A percentile compares a stretch with the other conserved stretches of the same genome.
phyloP scores from a whole-genome alignment of 2,888 invertebrate species.

The Brachypalpus laphriformis region DNA sequence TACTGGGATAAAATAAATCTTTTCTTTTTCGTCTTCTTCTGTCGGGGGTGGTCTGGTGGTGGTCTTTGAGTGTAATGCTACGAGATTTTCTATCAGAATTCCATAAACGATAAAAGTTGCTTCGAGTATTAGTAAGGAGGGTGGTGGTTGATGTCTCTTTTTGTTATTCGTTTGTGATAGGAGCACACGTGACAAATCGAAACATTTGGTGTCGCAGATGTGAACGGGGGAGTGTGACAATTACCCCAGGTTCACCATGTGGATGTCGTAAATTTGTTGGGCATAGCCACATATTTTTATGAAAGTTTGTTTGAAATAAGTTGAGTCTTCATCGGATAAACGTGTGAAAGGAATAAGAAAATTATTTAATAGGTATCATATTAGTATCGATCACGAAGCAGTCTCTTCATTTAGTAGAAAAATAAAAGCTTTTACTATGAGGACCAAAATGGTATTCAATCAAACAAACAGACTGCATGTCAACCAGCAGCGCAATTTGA shows the following conservation, averaged over 20 bases:
- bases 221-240: conserved; percentile 50
- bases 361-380: conserved; percentile 12
- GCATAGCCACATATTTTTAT: conserved; percentile 28
- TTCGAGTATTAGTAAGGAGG: neutral
- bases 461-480: no score
- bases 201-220: conserved; percentile 71
- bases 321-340: conserved; percentile 53
- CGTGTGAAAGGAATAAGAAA: conserved; percentile 11
- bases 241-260: conserved; percentile 55
- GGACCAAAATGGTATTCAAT: no score
- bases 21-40: neutral
- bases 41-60: conserved; percentile 49
- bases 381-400: no score
- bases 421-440: no score
- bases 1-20: conserved; percentile 67
- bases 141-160: conserved; percentile 64
- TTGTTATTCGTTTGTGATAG: conserved; percentile 71
- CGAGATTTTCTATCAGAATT: conserved; percentile 64
- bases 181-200: conserved; percentile 75
- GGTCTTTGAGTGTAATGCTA: conserved; percentile 46
- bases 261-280: conserved; percentile 49
- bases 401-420: no score
- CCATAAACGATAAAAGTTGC: conserved; percentile 69
- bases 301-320: conserved; percentile 48
- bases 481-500: no score